Conservation (phyloP, 2,888 invertebrate genomes). For the Lasioglossum lativentre region DNA sequence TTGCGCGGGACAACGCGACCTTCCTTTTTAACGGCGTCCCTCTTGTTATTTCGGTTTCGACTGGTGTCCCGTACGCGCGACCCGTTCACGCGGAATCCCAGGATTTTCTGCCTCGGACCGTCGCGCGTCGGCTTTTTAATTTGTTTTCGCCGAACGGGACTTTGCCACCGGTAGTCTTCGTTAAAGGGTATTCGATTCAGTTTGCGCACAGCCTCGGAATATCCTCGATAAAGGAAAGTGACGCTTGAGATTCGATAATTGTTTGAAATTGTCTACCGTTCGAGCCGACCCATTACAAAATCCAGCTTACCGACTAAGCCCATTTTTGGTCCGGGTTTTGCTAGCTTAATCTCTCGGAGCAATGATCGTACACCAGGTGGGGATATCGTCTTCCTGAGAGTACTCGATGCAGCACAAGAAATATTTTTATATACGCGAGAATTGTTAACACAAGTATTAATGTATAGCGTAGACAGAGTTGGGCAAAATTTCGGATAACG, state of each 20-base stretch:
- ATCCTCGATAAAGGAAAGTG: slow-evolving; percentile 5
- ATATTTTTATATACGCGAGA: not conserved
- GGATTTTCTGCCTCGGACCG: slow-evolving; percentile 6
- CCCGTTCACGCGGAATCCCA: slow-evolving; percentile 2
- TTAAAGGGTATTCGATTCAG: slow-evolving; percentile 5
- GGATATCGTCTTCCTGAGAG: not conserved
- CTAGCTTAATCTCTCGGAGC: not conserved
- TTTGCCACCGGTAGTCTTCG: not conserved
- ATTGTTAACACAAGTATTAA: not conserved
- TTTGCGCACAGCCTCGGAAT: not conserved
- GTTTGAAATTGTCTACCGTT: not conserved
- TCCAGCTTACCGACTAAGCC: not conserved
- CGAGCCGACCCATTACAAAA: not conserved
- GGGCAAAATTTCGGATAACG: no score
- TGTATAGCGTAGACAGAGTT: no score
- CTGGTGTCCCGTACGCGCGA: slow-evolving; percentile 28
- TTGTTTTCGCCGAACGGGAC: not conserved
- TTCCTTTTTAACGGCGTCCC: slow-evolving; percentile 52
- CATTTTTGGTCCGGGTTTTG: not conserved
- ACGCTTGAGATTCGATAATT: not conserved
- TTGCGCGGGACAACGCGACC: slow-evolving; percentile 46
- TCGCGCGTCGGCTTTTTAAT: not conserved
- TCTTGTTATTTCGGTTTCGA: slow-evolving; percentile 60
- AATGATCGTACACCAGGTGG: not conserved
- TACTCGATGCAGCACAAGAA: not conserved